phyloP scores from a whole-genome alignment of 2,888 invertebrate species.

The Stratiomys singularior region DNA sequence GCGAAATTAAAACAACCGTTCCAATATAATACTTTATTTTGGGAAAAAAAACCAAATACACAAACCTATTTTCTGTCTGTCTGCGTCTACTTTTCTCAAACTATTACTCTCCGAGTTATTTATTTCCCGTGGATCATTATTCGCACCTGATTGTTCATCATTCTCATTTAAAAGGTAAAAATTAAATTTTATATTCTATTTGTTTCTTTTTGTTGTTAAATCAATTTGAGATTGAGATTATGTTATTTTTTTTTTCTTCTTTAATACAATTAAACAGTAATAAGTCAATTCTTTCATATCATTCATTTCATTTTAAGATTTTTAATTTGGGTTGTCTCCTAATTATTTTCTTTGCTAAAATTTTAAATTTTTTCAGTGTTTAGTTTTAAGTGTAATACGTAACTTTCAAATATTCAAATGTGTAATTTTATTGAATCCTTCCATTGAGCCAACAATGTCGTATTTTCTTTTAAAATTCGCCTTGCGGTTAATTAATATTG shows the following conservation, averaged over 20 bases:
- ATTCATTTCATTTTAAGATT: background rate
- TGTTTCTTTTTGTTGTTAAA: conserved; percentile 8
- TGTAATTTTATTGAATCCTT: background rate
- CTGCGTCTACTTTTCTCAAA: background rate
- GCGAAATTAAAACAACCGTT: background rate
- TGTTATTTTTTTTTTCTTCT: conserved; percentile 3
- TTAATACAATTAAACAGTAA: conserved; percentile 21
- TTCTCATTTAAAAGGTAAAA: conserved; percentile 11
- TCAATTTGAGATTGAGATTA: conserved; percentile 31
- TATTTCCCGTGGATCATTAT: background rate
- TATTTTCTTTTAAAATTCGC: background rate
- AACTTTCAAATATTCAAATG: background rate
- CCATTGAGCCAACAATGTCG: background rate
- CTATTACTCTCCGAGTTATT: conserved; percentile 14
- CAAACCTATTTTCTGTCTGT: conserved; percentile 4
- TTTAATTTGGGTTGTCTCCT: background rate
- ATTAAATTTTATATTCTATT: conserved; percentile 31
- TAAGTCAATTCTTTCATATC: conserved; percentile 35
- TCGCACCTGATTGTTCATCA: background rate
- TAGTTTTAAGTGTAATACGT: background rate
- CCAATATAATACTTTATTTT: conserved; percentile 40
- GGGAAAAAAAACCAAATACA: conserved; percentile 29
- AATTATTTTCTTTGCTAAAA: background rate
- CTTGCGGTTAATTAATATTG: background rate
- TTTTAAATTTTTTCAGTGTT: background rate